Evolutionary conservation across 2,888 invertebrate genomes (phyloP).

Genomic region (Orthosia cruda): DNA sequence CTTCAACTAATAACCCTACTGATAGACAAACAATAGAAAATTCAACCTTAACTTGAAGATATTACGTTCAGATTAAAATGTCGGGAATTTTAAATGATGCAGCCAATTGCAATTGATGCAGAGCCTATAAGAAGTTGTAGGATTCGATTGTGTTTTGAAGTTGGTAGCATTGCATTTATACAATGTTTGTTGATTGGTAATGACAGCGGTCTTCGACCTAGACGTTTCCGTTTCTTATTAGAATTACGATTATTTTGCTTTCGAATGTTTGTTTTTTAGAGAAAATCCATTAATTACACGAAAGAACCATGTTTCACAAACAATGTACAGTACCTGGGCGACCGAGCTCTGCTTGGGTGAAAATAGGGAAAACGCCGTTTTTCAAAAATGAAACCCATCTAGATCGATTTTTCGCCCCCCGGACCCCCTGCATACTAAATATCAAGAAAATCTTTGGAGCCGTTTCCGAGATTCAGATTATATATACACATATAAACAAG

Average conservation of each 20-base stretch:
- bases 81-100: conserved; percentile 38
- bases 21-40: conserved; percentile 33
- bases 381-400: too few species aligned
- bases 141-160: conserved; percentile 56
- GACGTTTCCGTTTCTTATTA: conserved; percentile 62
- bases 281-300: too few species aligned
- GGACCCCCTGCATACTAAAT: too few species aligned
- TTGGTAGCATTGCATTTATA: conserved; percentile 51
- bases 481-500: too few species aligned
- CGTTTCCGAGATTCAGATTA: too few species aligned
- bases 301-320: too few species aligned
- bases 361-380: too few species aligned
- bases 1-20: conserved; percentile 66
- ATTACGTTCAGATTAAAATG: conserved; percentile 46
- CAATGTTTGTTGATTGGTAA: conserved; percentile 62
- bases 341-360: too few species aligned
- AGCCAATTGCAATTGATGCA: conserved; percentile 68
- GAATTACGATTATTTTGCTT: conserved; percentile 49
- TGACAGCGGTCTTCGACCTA: conserved; percentile 55
- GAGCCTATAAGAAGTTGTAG: conserved; percentile 51
- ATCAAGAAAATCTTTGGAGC: too few species aligned
- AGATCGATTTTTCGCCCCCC: too few species aligned
- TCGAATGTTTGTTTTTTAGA: conserved; percentile 19
- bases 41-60: conserved; percentile 51
- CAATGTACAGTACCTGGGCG: too few species aligned